Evolutionary conservation across 2,888 invertebrate genomes (phyloP).

Genomic region (Torymus aiolomorphi): DNA sequence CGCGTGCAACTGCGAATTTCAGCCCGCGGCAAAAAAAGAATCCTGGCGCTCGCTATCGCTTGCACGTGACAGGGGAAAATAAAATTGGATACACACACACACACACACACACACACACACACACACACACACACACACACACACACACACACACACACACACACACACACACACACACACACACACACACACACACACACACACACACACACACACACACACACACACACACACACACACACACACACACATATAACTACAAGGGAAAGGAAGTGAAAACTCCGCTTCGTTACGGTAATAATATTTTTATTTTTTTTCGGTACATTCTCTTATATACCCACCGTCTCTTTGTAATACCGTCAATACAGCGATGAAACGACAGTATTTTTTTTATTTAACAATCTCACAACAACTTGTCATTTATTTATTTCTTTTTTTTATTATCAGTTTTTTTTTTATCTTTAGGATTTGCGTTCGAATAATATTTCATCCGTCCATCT

Average conservation of each 20-base stretch:
- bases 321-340: constrained; percentile 62
- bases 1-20: too few relatives aligned
- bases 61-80: neutral
- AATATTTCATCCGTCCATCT: neutral
- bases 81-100: neutral
- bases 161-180: too few relatives aligned
- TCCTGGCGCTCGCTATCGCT: too few relatives aligned
- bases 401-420: constrained; percentile 51
- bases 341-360: constrained; percentile 65
- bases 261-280: constrained; percentile 26
- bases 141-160: too few relatives aligned
- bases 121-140: too few relatives aligned
- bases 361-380: constrained; percentile 66
- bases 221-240: too few relatives aligned
- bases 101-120: too few relatives aligned
- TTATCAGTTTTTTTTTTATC: constrained; percentile 13
- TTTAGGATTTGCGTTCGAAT: constrained; percentile 20
- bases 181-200: too few relatives aligned
- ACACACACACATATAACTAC: too few relatives aligned
- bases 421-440: constrained; percentile 18
- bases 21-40: too few relatives aligned
- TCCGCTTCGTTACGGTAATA: constrained; percentile 63
- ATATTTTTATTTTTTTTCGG: constrained; percentile 64
- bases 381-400: constrained; percentile 56
- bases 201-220: too few relatives aligned